These are phyloP conservation scores for Clupea harengus DNA, from an alignment of 2,113 vertebrate genomes.

Conservation along the genomic window DNA sequence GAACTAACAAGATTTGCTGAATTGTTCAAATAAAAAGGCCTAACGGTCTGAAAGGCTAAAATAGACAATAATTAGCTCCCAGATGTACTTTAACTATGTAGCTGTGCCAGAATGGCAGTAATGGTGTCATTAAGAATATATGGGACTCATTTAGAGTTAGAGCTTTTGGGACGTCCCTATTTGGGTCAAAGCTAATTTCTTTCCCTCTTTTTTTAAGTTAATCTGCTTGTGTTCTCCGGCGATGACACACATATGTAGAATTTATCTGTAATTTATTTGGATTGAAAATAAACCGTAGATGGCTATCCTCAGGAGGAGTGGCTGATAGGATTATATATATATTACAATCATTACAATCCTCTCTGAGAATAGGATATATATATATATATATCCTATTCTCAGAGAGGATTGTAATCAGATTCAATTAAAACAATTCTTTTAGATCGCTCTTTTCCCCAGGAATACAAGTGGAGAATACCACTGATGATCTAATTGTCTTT, in stretches of 20 bases:
- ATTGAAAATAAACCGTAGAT: background rate
- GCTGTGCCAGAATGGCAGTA: conserved; percentile 26
- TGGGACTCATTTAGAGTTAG: conserved; percentile 39
- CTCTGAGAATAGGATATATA: too few relatives aligned
- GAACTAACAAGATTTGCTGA: conserved; percentile 6
- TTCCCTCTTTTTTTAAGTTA: conserved; percentile 19
- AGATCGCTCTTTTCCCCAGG: background rate
- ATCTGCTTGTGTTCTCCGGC: background rate
- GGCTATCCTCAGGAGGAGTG: background rate
- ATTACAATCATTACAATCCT: too few relatives aligned
- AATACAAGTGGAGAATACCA: background rate
- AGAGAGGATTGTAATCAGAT: conserved; percentile 14
- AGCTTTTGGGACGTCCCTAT: conserved; percentile 36
- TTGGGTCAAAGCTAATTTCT: conserved; percentile 33
- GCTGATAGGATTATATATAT: background rate
- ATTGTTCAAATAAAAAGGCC: conserved; percentile 12
- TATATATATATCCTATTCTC: background rate
- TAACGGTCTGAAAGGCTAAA: conserved; percentile 26
- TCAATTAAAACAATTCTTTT: background rate
- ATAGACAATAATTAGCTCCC: conserved; percentile 38
- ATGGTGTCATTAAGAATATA: conserved; percentile 45
- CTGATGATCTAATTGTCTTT: background rate
- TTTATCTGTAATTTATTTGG: background rate
- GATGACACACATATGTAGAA: background rate
- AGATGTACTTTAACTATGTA: conserved; percentile 26